Evolutionary conservation across 2,797 vertebrate species (phyloP).

Genomic region (Microcaecilia unicolor): DNA sequence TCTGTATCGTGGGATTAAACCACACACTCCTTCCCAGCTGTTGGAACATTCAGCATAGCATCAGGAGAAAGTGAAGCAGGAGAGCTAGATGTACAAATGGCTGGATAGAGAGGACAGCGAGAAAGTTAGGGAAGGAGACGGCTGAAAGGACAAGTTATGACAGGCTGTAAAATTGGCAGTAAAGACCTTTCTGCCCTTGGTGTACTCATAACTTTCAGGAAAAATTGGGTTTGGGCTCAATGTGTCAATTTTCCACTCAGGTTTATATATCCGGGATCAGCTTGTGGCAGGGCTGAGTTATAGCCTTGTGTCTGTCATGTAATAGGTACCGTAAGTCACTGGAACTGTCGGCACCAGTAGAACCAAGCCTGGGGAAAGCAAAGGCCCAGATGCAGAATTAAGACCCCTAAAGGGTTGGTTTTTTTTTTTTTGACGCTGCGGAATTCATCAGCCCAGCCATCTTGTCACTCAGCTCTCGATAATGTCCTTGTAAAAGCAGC

Average conservation of each 20-base stretch:
- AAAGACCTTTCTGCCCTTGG: neutral
- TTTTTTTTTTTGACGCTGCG: no score
- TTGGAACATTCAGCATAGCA: no score
- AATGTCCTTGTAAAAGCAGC: no score
- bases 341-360: neutral
- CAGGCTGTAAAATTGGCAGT: neutral
- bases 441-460: no score
- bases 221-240: constrained; percentile 1
- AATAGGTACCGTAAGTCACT: neutral
- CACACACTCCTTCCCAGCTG: no score
- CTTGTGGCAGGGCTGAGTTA: neutral
- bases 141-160: neutral
- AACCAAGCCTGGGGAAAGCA: no score
- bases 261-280: constrained; percentile 9
- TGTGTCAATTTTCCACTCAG: constrained; percentile 1
- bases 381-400: no score
- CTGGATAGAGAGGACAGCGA: constrained; percentile 3
- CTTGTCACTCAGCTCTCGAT: no score
- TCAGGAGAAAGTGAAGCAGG: neutral
- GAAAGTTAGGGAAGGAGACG: constrained; percentile 7
- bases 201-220: neutral
- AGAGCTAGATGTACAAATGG: neutral
- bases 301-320: neutral
- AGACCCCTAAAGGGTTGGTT: no score
- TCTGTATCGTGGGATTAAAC: no score